Conservation (phyloP, 2,113 vertebrate species). For the Poecilia latipinna region DNA sequence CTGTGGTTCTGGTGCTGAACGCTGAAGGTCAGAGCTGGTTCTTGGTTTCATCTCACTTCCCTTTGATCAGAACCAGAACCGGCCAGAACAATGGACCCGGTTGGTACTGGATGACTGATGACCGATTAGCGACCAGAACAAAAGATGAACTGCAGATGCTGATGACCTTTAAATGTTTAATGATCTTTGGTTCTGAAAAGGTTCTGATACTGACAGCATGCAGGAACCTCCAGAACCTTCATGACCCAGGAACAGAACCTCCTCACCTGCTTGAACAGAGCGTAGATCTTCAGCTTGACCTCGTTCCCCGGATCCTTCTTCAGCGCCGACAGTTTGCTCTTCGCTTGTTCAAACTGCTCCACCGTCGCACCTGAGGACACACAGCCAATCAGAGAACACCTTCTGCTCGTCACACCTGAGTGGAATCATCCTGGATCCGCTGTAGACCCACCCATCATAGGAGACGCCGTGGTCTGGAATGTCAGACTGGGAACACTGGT, state of each 20-base stretch:
- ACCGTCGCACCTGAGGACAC: conserved; percentile 66
- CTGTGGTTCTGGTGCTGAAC: too few relatives aligned
- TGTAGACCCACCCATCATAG: conserved; percentile 79
- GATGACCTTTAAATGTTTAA: too few relatives aligned
- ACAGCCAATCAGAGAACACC: background rate
- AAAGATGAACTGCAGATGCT: too few relatives aligned
- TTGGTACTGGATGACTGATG: too few relatives aligned
- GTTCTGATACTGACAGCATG: background rate
- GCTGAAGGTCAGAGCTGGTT: too few relatives aligned
- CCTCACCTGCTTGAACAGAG: conserved; percentile 93
- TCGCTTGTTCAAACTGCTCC: conserved; percentile 87
- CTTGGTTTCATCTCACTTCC: too few relatives aligned
- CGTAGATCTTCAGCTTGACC: conserved; percentile 90
- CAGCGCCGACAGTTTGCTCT: conserved; percentile 82
- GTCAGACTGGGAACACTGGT: conserved; percentile 50
- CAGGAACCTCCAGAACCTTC: background rate
- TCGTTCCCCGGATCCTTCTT: conserved; percentile 90
- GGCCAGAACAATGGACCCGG: too few relatives aligned
- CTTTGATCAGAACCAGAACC: too few relatives aligned
- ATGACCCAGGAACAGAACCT: background rate
- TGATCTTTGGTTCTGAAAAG: too few relatives aligned
- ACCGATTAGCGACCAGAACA: too few relatives aligned
- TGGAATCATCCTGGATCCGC: background rate
- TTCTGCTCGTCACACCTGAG: background rate
- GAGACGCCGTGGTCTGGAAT: conserved; percentile 73